Evolutionary conservation across 1,140 invertebrate species (phyloP).

Genomic region (Bombus waltoni): DNA sequence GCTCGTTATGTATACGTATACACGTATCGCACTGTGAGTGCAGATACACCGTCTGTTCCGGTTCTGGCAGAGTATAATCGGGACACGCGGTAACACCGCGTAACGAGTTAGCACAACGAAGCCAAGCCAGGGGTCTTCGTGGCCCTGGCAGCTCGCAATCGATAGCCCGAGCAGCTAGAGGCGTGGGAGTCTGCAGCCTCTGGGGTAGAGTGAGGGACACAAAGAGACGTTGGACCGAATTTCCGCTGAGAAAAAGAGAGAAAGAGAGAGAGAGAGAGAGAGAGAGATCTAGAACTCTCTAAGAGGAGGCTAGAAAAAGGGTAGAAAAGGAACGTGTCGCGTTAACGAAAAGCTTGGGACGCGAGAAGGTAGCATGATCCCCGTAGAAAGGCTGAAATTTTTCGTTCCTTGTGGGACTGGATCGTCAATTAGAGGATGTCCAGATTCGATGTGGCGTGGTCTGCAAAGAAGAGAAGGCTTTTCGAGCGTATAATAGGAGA

Average conservation of each 20-base stretch:
- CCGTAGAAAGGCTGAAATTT: background rate
- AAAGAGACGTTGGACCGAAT: slow-evolving; percentile 68
- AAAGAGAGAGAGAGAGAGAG: background rate
- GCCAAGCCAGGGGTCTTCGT: slow-evolving; percentile 60
- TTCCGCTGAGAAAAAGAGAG: slow-evolving; percentile 25
- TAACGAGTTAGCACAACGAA: slow-evolving; percentile 72
- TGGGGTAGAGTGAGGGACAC: slow-evolving; percentile 55
- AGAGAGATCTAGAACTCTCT: background rate
- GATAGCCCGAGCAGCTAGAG: slow-evolving; percentile 70
- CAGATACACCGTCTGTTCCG: slow-evolving; percentile 4
- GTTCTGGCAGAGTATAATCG: slow-evolving; percentile 44
- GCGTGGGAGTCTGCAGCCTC: slow-evolving; percentile 65
- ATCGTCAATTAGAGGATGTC: slow-evolving; percentile 26
- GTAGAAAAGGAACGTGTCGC: background rate
- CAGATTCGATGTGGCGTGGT: background rate
- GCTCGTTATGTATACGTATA: background rate
- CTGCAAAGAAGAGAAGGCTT: background rate
- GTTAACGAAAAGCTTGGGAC: slow-evolving; percentile 1
- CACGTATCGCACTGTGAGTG: background rate
- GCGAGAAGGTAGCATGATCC: slow-evolving; percentile 1
- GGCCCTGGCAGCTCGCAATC: slow-evolving; percentile 72
- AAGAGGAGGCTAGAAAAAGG: background rate
- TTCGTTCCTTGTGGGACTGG: background rate
- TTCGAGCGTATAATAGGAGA: slow-evolving; percentile 24
- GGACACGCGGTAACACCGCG: slow-evolving; percentile 64